These are phyloP conservation scores for Lerista edwardsae DNA, from an alignment of 2,797 vertebrate species.

Conservation along the genomic window DNA sequence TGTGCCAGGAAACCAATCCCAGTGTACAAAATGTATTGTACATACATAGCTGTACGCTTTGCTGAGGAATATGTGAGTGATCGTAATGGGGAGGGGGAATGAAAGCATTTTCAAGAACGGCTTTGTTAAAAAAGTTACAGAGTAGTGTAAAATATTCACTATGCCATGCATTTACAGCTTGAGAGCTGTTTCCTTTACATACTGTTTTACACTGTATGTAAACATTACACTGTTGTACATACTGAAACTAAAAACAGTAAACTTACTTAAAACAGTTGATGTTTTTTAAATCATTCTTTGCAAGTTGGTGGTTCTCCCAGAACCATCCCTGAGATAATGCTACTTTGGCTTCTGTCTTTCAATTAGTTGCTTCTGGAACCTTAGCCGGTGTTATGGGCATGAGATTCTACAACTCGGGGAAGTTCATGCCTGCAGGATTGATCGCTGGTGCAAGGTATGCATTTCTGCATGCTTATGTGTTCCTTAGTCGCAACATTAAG, in stretches of 20 bases:
- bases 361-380: constrained; percentile 87
- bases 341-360: constrained; percentile 55
- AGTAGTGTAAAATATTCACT: neutral
- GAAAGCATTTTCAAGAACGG: neutral
- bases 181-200: neutral
- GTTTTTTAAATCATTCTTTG: constrained; percentile 15
- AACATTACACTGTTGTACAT: no score
- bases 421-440: constrained; percentile 95
- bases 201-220: no score
- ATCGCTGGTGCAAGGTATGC: constrained; percentile 91
- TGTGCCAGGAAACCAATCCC: neutral
- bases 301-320: constrained; percentile 3
- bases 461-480: neutral
- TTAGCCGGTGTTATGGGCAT: constrained; percentile 91
- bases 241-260: no score
- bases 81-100: neutral
- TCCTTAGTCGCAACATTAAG: neutral
- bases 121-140: neutral
- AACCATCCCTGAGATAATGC: neutral
- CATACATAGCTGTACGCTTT: no score
- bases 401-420: constrained; percentile 92
- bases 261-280: neutral
- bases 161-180: neutral
- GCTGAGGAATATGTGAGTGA: no score
- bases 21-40: no score